These are phyloP conservation scores for Eclectus roratus DNA, from an alignment of 2,113 vertebrate species.

Conservation along the genomic window DNA sequence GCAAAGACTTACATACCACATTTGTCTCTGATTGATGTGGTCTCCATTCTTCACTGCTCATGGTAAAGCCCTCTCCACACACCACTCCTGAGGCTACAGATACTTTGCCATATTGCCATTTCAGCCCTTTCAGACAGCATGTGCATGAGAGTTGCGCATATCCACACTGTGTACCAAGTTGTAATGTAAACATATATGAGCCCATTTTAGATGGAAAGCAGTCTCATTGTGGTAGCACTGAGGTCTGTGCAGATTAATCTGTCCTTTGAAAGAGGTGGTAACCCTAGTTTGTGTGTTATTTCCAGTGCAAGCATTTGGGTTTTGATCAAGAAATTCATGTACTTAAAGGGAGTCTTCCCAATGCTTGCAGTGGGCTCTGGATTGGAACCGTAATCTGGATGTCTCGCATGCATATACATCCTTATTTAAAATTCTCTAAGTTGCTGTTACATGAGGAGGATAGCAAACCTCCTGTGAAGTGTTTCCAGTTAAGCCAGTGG, in stretches of 20 bases:
- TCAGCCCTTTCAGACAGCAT: background rate
- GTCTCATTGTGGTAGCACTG: background rate
- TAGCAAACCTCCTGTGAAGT: conserved; percentile 14
- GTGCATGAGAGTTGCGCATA: background rate
- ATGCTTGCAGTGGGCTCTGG: conserved; percentile 35
- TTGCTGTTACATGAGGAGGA: conserved; percentile 49
- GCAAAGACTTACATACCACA: background rate
- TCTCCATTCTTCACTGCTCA: background rate
- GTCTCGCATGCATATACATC: background rate
- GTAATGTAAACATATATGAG: background rate
- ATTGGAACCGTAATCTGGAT: conserved; percentile 17
- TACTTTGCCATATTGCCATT: background rate
- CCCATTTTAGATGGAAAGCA: background rate
- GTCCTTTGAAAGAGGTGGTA: conserved; percentile 2
- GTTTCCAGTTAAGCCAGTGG: conserved; percentile 14
- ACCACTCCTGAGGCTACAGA: background rate
- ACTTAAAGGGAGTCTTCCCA: conserved; percentile 2
- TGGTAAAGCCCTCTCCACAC: background rate
- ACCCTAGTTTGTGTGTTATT: conserved; percentile 25
- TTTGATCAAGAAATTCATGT: conserved; percentile 33
- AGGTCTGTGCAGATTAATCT: background rate
- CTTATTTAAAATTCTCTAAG: conserved; percentile 48
- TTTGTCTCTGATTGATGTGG: background rate
- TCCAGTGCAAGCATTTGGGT: background rate
- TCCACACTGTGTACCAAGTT: background rate